Percentiles rank a stretch among this genome's conserved stretches.
Evolutionary conservation across 2,888 invertebrate species (phyloP).

Genomic region (Lacanobia wlatinum): DNA sequence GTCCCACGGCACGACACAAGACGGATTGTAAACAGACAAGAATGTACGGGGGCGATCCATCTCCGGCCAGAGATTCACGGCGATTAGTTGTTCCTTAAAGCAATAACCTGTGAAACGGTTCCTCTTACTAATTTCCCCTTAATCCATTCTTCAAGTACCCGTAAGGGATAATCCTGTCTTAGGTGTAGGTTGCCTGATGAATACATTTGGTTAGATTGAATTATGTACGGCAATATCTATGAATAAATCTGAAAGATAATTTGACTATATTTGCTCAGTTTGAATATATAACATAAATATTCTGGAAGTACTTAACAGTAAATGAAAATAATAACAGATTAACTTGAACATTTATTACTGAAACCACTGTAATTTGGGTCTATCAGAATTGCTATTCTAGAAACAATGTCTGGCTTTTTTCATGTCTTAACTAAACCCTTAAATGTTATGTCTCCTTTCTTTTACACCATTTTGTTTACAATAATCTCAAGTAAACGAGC

Average conservation of each 20-base stretch:
- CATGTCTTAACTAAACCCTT: slow-evolving; percentile 1
- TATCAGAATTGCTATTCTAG: neutral
- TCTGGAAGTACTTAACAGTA: neutral
- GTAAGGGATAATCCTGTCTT: slow-evolving; percentile 64
- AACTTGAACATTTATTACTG: neutral
- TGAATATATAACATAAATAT: slow-evolving; percentile 18
- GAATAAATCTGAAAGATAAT: slow-evolving; percentile 50
- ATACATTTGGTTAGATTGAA: slow-evolving; percentile 52
- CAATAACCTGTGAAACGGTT: slow-evolving; percentile 76
- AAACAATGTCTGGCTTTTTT: slow-evolving; percentile 9
- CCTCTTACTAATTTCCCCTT: slow-evolving; percentile 79
- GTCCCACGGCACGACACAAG: slow-evolving; percentile 73
- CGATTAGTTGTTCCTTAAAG: slow-evolving; percentile 72
- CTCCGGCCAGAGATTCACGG: slow-evolving; percentile 70
- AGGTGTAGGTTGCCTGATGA: slow-evolving; percentile 50
- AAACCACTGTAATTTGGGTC: neutral
- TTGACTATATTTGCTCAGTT: slow-evolving; percentile 29
- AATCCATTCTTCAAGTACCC: slow-evolving; percentile 71
- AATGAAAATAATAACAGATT: slow-evolving; percentile 11
- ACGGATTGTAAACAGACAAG: slow-evolving; percentile 76
- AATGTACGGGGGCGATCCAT: slow-evolving; percentile 81
- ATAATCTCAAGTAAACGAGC: slow-evolving; percentile 39
- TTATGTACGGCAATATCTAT: slow-evolving; percentile 41
- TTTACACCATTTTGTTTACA: slow-evolving; percentile 32
- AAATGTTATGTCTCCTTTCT: slow-evolving; percentile 26